phyloP scores from a whole-genome alignment of 2,113 vertebrate species.

The Crotalus helleri region DNA sequence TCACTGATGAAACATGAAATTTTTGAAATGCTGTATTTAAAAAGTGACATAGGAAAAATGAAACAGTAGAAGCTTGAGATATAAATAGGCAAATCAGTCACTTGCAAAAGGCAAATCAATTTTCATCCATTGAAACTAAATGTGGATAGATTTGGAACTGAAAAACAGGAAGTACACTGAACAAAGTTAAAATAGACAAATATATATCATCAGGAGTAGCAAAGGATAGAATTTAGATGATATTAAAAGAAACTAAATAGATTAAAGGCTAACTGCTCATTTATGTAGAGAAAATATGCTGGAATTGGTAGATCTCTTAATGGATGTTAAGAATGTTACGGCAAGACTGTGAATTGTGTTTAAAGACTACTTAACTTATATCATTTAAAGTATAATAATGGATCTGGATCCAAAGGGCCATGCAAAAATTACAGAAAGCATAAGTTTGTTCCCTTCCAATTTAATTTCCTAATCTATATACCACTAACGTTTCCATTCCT shows the following conservation, averaged over 20 bases:
- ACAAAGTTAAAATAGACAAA: neutral
- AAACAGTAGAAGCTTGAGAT: neutral
- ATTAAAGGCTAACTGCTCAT: neutral
- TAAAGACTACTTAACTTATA: neutral
- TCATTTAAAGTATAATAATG: neutral
- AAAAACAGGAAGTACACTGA: neutral
- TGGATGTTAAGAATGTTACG: neutral
- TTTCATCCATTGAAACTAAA: neutral
- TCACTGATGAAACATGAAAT: slow-evolving; percentile 9
- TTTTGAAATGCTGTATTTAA: neutral
- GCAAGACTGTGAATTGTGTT: neutral
- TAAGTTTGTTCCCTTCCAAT: neutral
- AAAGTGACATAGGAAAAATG: neutral
- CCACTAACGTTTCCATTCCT: neutral
- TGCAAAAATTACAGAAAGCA: neutral
- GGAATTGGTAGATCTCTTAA: neutral
- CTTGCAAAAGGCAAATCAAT: neutral
- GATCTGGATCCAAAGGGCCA: neutral
- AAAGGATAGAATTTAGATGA: neutral
- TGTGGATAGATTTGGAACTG: neutral
- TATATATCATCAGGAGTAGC: neutral
- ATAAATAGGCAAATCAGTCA: neutral
- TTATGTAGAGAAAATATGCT: neutral
- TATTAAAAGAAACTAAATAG: neutral
- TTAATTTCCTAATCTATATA: neutral